phyloP scores from a whole-genome alignment of 2,797 vertebrate species.

The Liparis tanakae region DNA sequence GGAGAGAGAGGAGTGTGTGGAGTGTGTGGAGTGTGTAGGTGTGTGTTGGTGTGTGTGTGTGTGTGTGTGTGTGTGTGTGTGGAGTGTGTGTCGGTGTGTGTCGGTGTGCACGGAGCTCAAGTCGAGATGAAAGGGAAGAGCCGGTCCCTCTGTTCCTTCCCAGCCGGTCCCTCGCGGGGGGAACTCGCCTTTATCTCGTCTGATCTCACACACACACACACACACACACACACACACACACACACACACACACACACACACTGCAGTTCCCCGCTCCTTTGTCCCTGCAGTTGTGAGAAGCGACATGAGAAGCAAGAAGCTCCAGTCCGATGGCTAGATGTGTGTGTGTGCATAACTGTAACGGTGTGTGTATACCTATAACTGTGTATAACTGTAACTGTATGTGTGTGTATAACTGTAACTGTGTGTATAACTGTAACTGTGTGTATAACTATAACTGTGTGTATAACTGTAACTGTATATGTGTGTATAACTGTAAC shows the following conservation, averaged over 20 bases:
- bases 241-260: not conserved
- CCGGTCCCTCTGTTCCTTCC: conserved; percentile 61
- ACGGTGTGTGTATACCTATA: no score
- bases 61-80: no score
- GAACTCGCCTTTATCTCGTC: conserved; percentile 72
- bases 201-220: conserved; percentile 37
- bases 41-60: not conserved
- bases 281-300: conserved; percentile 32
- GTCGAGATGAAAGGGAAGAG: conserved; percentile 66
- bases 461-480: no score
- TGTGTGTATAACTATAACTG: no score
- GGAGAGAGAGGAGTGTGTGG: conserved; percentile 30
- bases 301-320: conserved; percentile 29
- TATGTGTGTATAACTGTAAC: no score
- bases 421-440: no score
- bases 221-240: conserved; percentile 19
- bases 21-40: conserved; percentile 16
- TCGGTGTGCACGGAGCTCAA: conserved; percentile 46
- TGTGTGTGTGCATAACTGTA: not conserved
- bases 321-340: conserved; percentile 3
- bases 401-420: no score
- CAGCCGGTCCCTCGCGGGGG: conserved; percentile 52
- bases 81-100: conserved; percentile 28
- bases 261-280: conserved; percentile 33
- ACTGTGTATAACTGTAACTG: not conserved